These are phyloP conservation scores for Haliclona indistincta DNA, from an alignment of 37 sponge, comb jelly and placozoan genomes.

Conservation along the genomic window DNA sequence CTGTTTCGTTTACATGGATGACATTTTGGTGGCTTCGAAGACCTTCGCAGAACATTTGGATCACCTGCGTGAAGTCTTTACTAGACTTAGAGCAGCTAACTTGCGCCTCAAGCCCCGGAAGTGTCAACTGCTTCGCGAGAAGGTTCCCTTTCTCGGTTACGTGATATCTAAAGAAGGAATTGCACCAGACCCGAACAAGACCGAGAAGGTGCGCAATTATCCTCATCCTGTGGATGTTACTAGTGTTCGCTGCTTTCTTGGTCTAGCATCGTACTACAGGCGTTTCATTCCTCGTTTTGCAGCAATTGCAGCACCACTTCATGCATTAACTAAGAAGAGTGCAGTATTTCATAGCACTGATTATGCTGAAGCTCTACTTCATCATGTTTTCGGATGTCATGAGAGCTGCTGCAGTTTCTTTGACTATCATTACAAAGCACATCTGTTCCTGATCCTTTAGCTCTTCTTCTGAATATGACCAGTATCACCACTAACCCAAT, in stretches of 20 bases:
- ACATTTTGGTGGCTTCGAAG: constrained; percentile 33
- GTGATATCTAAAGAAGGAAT: constrained; percentile 21
- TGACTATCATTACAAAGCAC: no score
- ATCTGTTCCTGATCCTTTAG: no score
- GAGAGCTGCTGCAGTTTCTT: no score
- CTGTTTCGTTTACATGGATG: constrained; percentile 49
- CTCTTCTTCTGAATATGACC: no score
- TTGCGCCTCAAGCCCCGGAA: constrained; percentile 42
- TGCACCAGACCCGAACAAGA: constrained; percentile 7
- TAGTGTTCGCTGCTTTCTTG: constrained; percentile 16
- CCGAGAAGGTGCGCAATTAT: not conserved
- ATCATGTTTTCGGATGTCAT: no score
- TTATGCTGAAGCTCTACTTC: no score
- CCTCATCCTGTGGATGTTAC: not conserved
- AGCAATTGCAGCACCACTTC: constrained; percentile 27
- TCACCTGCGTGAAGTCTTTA: constrained; percentile 40
- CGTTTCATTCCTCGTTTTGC: constrained; percentile 31
- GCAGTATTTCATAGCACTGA: not conserved
- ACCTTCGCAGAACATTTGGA: constrained; percentile 32
- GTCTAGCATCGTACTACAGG: constrained; percentile 35
- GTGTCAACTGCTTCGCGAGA: constrained; percentile 11
- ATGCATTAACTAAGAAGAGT: constrained; percentile 17
- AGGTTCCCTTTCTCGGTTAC: constrained; percentile 26
- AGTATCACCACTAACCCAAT: no score
- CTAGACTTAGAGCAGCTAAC: constrained; percentile 11